phyloP scores from a whole-genome alignment of 2,888 invertebrate genomes.

The Trichogramma dendrolimi region DNA sequence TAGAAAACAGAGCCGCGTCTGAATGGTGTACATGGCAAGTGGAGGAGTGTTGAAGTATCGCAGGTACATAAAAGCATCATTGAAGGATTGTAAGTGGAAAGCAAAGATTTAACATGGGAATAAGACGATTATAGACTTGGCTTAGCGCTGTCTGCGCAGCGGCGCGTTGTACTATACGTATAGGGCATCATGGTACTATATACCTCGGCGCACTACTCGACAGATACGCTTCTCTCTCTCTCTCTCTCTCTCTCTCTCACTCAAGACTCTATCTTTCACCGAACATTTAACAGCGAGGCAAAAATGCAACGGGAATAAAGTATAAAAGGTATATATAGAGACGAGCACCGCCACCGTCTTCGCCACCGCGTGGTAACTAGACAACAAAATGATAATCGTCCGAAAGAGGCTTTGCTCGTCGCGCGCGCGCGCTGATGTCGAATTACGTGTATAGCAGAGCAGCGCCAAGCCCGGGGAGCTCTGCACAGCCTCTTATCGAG shows the following conservation, averaged over 20 bases:
- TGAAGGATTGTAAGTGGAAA: conserved; percentile 27
- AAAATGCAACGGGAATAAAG: conserved; percentile 9
- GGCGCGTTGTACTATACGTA: background rate
- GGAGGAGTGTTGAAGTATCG: background rate
- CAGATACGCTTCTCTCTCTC: conserved; percentile 14
- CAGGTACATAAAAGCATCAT: background rate
- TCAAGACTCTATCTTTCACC: background rate
- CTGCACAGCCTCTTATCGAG: background rate
- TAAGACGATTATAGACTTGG: conserved; percentile 48
- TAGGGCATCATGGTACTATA: conserved; percentile 14
- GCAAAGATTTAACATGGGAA: conserved; percentile 45
- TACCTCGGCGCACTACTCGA: conserved; percentile 22
- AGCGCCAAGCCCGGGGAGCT: no score
- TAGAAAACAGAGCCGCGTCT: background rate
- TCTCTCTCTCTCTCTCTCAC: conserved; percentile 12
- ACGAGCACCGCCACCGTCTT: no score
- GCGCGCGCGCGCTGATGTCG: no score
- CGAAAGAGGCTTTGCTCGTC: conserved; percentile 24
- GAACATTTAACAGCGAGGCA: conserved; percentile 4
- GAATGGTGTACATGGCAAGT: background rate
- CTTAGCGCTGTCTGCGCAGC: conserved; percentile 34
- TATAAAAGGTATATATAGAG: background rate
- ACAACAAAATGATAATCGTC: conserved; percentile 25
- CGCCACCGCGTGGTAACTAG: background rate
- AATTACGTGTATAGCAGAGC: no score